phyloP scores from a whole-genome alignment of 2,797 vertebrate species.

The Pangasius macronema region DNA sequence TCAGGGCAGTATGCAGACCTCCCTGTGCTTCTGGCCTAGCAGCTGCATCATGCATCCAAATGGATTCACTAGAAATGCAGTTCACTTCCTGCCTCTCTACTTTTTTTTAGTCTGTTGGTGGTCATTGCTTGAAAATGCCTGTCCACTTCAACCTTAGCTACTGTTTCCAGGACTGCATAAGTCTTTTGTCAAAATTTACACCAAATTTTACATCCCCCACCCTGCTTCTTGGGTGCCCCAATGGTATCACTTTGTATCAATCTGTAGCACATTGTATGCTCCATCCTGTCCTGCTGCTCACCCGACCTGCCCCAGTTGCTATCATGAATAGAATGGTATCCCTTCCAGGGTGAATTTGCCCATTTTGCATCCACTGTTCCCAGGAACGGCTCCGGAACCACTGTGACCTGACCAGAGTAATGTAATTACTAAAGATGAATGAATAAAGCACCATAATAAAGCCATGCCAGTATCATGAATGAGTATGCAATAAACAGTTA shows the following conservation, averaged over 20 bases:
- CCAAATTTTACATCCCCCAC: background rate
- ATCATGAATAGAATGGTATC: background rate
- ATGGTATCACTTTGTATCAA: background rate
- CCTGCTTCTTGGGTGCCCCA: background rate
- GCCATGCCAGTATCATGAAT: background rate
- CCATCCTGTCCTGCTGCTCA: background rate
- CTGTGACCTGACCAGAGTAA: background rate
- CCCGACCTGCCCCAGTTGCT: background rate
- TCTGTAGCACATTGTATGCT: background rate
- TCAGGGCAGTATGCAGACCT: no score
- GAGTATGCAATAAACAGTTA: background rate
- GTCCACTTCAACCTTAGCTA: background rate
- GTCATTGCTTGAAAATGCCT: background rate
- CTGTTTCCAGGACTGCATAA: background rate
- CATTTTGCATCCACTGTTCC: background rate
- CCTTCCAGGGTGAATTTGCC: background rate
- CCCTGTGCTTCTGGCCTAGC: background rate
- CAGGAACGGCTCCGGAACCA: background rate
- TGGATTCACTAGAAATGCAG: background rate
- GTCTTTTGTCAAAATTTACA: background rate
- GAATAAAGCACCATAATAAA: background rate
- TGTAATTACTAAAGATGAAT: background rate
- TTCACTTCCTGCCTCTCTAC: background rate
- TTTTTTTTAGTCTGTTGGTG: background rate
- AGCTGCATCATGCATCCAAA: background rate